Evolutionary conservation across 2,888 invertebrate genomes (phyloP).

Genomic region (Andrena bucephala): DNA sequence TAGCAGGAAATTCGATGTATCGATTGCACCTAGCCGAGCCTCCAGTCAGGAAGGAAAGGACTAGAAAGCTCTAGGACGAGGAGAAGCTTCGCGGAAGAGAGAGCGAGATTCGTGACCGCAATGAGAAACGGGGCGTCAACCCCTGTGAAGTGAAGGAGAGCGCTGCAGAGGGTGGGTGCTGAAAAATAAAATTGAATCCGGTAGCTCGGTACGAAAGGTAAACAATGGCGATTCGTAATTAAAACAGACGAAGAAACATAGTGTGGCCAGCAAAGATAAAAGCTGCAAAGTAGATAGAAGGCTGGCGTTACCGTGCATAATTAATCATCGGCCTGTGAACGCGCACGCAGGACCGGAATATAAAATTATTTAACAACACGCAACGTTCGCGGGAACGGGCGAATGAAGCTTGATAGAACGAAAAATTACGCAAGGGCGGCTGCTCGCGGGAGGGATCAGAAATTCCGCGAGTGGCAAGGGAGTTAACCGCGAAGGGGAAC

Average conservation of each 20-base stretch:
- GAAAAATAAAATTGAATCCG: constrained; percentile 51
- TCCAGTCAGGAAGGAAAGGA: not conserved
- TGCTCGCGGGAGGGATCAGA: not conserved
- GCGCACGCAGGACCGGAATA: constrained; percentile 19
- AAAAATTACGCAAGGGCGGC: not conserved
- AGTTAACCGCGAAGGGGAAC: not conserved
- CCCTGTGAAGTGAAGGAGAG: not conserved
- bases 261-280: constrained; percentile 38
- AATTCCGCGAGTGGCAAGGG: not conserved
- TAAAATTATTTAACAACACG: constrained; percentile 45
- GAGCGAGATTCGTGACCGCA: not conserved
- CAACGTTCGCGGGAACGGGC: not conserved
- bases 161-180: not conserved
- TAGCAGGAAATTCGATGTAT: constrained; percentile 32
- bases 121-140: not conserved
- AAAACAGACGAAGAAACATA: constrained; percentile 52
- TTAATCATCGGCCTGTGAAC: constrained; percentile 36
- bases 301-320: constrained; percentile 39
- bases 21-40: constrained; percentile 34
- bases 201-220: constrained; percentile 19
- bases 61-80: not conserved
- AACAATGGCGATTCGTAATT: constrained; percentile 58
- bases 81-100: not conserved
- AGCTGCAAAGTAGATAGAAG: constrained; percentile 34
- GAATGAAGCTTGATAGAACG: not conserved